Conservation (phyloP, 2,113 vertebrate species). For the Zingel zingel region DNA sequence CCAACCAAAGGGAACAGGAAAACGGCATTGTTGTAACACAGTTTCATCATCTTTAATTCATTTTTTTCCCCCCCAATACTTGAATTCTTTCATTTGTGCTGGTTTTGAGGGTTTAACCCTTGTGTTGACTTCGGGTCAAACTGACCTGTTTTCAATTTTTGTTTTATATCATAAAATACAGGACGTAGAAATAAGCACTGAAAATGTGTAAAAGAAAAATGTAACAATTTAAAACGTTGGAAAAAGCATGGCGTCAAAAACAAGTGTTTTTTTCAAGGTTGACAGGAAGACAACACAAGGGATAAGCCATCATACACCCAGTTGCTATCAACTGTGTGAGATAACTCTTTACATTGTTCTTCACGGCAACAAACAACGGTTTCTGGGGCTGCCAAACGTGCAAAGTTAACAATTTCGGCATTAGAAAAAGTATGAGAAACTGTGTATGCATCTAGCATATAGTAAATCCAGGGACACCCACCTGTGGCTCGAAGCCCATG, state of each 20-base stretch:
- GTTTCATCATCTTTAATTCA: background rate
- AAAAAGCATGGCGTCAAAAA: too few relatives aligned
- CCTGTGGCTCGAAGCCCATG: constrained; percentile 99
- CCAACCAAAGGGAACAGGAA: background rate
- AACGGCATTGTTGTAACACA: background rate
- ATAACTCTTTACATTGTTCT: background rate
- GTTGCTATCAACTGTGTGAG: background rate
- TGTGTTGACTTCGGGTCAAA: too few relatives aligned
- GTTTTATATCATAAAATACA: too few relatives aligned
- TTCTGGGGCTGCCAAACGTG: background rate
- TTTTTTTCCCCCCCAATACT: background rate
- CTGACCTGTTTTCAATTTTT: too few relatives aligned
- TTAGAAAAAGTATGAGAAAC: background rate
- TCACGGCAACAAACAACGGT: background rate
- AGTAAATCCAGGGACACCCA: constrained; percentile 62
- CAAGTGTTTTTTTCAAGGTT: too few relatives aligned
- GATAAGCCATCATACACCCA: background rate
- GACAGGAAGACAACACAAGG: too few relatives aligned
- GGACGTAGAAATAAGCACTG: too few relatives aligned
- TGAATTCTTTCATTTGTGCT: background rate
- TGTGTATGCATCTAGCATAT: too few relatives aligned
- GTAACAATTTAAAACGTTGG: too few relatives aligned
- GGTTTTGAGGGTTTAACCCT: background rate
- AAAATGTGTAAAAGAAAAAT: too few relatives aligned
- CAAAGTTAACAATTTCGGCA: background rate